Evolutionary conservation across 2,113 vertebrate species (phyloP).

Genomic region (Rousettus leschenaultii): DNA sequence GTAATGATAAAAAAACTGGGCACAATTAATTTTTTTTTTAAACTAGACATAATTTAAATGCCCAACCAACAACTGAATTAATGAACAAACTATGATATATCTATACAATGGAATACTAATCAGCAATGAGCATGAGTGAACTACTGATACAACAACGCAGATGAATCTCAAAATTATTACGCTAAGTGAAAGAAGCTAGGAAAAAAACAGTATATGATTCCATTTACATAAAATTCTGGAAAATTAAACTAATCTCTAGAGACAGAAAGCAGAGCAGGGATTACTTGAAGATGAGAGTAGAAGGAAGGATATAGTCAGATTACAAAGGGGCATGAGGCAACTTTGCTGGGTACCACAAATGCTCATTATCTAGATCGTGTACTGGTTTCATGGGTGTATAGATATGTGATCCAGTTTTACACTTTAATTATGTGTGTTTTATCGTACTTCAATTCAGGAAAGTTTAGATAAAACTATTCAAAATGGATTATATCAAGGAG

Average conservation of each 20-base stretch:
- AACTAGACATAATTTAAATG: background rate
- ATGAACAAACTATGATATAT: background rate
- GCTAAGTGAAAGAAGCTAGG: background rate
- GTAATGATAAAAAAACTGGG: background rate
- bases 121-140: slow-evolving; percentile 12
- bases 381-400: background rate
- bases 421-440: background rate
- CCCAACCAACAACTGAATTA: background rate
- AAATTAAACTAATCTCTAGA: background rate
- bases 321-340: background rate
- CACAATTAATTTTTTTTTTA: background rate
- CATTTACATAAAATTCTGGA: background rate
- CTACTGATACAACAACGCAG: background rate
- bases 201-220: background rate
- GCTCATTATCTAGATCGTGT: background rate
- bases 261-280: background rate
- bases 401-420: background rate
- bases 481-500: background rate
- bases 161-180: background rate
- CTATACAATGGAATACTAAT: background rate
- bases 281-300: background rate
- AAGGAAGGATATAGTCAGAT: background rate
- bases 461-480: background rate
- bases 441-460: background rate
- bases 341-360: background rate